Percentiles rank a stretch among this genome's conserved stretches.
These are phyloP conservation scores for Sitobion miscanthi DNA, from an alignment of 1,140 invertebrate species.

Conservation along the genomic window DNA sequence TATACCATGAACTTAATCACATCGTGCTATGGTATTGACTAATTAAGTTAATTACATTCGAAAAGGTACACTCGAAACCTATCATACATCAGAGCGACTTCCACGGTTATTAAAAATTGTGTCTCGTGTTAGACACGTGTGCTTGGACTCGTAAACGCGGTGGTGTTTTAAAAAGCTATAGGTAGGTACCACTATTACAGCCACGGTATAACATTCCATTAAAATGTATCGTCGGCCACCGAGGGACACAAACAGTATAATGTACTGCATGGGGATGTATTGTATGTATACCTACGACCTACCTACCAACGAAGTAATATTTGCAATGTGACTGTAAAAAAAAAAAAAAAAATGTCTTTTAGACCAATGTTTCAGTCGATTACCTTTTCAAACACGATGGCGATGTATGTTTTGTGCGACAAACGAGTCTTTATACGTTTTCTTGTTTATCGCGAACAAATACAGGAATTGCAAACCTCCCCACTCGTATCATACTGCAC, in stretches of 20 bases:
- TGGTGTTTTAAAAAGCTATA: neutral
- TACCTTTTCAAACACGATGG: conserved; percentile 24
- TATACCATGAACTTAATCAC: too few relatives aligned
- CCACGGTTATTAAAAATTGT: neutral
- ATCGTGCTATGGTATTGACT: neutral
- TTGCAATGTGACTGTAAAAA: neutral
- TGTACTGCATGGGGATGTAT: neutral
- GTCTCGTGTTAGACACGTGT: neutral
- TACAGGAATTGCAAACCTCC: neutral
- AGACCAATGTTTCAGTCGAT: conserved; percentile 36
- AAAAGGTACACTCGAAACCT: neutral
- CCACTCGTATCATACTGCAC: neutral
- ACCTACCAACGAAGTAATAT: neutral
- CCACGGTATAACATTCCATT: neutral
- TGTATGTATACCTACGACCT: neutral
- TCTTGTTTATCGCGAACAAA: conserved; percentile 31
- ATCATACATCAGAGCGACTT: neutral
- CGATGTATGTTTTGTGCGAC: neutral
- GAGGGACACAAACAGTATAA: neutral
- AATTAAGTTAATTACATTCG: neutral
- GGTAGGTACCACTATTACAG: neutral
- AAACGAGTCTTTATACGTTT: conserved; percentile 37
- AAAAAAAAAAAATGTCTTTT: conserved; percentile 10
- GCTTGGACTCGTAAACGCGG: neutral
- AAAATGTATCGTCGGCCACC: neutral